Base-by-base conservation (phyloP, 2,888 invertebrate species). In the Drosophila yooni region DNA sequence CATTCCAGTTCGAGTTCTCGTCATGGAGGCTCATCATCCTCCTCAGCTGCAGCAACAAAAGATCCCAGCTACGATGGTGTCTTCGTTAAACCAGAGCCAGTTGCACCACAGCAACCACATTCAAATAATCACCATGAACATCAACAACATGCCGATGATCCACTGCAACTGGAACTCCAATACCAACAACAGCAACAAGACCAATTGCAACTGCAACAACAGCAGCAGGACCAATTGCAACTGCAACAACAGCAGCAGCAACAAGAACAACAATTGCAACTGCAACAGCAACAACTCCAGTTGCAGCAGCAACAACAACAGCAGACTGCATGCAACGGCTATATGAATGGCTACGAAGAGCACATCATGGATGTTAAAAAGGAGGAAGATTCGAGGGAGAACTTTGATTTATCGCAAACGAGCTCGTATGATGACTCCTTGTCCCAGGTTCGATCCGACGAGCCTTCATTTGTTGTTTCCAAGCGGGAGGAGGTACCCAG, bases 351-450 rank as follows among this genome's bases (percentile, higher is more conserved):
- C 29, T 88, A 81, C 63, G 88, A 91, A 53, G 87, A 81, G 38
- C 83, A 87, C 25, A 76, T 84, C 92, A 91, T 93, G 91, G 53
- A 88, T n/a, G 73, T 91, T 92, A 93, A 91, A 89, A 91, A 76
- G 92, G 93, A 83, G 33, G 83, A 88, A 10, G 83, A 76, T 92
- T 93, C 83, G 36, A 83, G 86, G 10, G 83, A 88, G 7, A 78
- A 66, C 69, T 76, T 92, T 61, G 62, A 94, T 94, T 94, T 93
- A 89, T 95, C 93, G 88, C 94, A 92, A 73, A 94, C 94, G n/a
- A 96, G 96, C 76, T 96, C 96, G 54, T 96, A 96, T 92, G 96
- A 96, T 91, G 96, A 96, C 91, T 96, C 95, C 54, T 82, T 96
- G 92, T 96, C 96, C 51, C 95, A 95, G 88, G 96, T 96, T 82